Evolutionary conservation across 1,140 invertebrate genomes (phyloP).

Genomic region (Ganaspis sp.): DNA sequence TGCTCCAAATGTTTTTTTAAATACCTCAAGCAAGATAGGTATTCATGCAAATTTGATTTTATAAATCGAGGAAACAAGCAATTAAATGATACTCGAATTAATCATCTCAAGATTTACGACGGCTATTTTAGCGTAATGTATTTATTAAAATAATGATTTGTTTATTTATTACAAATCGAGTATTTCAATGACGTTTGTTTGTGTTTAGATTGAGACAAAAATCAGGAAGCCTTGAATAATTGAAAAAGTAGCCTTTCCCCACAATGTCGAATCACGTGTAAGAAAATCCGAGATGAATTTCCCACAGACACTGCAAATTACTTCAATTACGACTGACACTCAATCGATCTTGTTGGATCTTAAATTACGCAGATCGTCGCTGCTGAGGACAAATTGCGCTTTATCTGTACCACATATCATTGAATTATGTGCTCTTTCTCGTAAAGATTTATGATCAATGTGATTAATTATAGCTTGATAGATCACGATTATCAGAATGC

Average conservation of each 20-base stretch:
- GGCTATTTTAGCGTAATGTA: background rate
- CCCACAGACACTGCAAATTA: conserved; percentile 17
- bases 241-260: conserved; percentile 16
- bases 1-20: too few species aligned
- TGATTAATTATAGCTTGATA: background rate
- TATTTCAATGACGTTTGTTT: background rate
- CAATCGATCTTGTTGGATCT: conserved; percentile 25
- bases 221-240: conserved; percentile 24
- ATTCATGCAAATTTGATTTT: background rate
- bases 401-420: conserved; percentile 5
- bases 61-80: conserved; percentile 19
- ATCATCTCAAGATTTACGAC: conserved; percentile 7
- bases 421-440: conserved; percentile 15
- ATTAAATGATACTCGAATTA: conserved; percentile 20
- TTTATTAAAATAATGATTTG: conserved; percentile 28
- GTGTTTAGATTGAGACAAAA: background rate
- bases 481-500: background rate
- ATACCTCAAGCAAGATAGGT: background rate
- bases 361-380: conserved; percentile 19
- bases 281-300: conserved; percentile 29
- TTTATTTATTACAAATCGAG: conserved; percentile 9
- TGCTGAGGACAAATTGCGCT: conserved; percentile 28
- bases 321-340: conserved; percentile 24
- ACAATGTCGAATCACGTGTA: conserved; percentile 3
- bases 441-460: conserved; percentile 8